Percentiles rank a stretch among this genome's conserved stretches.
These are phyloP conservation scores for Apotomis capreana DNA, from an alignment of 2,888 invertebrate species.

Conservation along the genomic window DNA sequence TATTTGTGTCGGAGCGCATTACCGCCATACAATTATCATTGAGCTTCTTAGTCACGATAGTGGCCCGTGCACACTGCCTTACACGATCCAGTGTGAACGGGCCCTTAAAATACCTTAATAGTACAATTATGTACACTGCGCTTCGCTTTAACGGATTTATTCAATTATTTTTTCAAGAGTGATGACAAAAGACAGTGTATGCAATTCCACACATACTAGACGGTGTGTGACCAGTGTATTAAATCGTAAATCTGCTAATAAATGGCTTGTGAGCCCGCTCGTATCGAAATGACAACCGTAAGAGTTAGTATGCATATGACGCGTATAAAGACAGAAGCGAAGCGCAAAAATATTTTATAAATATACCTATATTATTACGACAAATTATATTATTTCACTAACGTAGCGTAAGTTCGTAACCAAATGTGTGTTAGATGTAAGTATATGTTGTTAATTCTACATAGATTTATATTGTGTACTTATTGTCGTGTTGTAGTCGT, in stretches of 20 bases:
- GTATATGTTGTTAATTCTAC: constrained; percentile 47
- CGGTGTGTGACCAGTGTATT: too few species aligned
- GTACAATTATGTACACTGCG: constrained; percentile 2
- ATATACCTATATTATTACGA: constrained; percentile 14
- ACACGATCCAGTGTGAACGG: neutral
- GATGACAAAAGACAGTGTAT: neutral
- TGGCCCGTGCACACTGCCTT: neutral
- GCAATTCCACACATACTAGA: too few species aligned
- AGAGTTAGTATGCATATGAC: neutral
- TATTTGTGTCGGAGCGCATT: constrained; percentile 3
- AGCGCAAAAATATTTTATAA: constrained; percentile 25
- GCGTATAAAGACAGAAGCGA: neutral
- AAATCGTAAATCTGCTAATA: too few species aligned
- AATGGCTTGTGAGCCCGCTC: too few species aligned
- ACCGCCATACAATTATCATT: neutral
- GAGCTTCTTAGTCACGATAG: neutral
- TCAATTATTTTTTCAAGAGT: neutral
- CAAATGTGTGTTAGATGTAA: constrained; percentile 62
- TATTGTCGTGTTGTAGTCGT: constrained; percentile 22
- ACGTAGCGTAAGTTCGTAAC: constrained; percentile 55
- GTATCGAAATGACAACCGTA: too few species aligned
- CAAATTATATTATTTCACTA: constrained; percentile 45
- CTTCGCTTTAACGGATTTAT: neutral
- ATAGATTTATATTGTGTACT: constrained; percentile 39
- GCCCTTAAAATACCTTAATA: neutral